These are phyloP conservation scores for Brachyistius frenatus DNA, from an alignment of 2,113 vertebrate genomes.

Conservation along the genomic window DNA sequence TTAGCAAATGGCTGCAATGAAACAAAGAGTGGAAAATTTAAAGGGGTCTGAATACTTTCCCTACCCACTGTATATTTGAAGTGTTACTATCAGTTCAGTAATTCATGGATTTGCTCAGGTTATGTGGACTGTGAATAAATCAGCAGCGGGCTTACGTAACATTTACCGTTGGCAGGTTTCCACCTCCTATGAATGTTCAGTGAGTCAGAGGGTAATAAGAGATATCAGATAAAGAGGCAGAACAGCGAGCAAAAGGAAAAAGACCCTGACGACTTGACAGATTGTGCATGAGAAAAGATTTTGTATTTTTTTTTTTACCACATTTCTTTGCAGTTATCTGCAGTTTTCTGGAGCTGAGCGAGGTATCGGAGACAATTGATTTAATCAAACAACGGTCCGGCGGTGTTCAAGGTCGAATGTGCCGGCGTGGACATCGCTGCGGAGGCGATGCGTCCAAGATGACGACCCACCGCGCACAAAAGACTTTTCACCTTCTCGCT, in stretches of 20 bases:
- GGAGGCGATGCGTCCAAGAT: conserved; percentile 10
- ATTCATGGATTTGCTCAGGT: conserved; percentile 40
- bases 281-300: conserved; percentile 20
- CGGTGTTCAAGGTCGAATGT: conserved; percentile 59
- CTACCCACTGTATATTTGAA: neutral
- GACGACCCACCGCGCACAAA: conserved; percentile 8
- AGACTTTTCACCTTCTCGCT: conserved; percentile 26
- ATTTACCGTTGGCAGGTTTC: conserved; percentile 42
- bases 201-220: conserved; percentile 35
- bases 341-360: conserved; percentile 41
- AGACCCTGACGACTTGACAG: conserved; percentile 27
- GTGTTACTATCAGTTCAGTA: conserved; percentile 13
- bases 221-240: conserved; percentile 55
- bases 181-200: conserved; percentile 39
- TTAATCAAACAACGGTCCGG: conserved; percentile 57
- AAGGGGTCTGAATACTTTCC: too few species aligned
- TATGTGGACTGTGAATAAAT: conserved; percentile 41
- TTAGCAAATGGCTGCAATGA: too few species aligned
- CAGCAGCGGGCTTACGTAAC: conserved; percentile 29
- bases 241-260: conserved; percentile 1
- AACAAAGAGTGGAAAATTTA: too few species aligned
- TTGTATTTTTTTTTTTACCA: neutral
- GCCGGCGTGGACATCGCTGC: conserved; percentile 33
- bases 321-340: conserved; percentile 56
- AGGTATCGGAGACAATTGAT: conserved; percentile 59